Evolutionary conservation across 2,113 vertebrate genomes (phyloP), one percentile per base, ranked within the genome.

Genomic region (Gobiocypris rarus): DNA sequence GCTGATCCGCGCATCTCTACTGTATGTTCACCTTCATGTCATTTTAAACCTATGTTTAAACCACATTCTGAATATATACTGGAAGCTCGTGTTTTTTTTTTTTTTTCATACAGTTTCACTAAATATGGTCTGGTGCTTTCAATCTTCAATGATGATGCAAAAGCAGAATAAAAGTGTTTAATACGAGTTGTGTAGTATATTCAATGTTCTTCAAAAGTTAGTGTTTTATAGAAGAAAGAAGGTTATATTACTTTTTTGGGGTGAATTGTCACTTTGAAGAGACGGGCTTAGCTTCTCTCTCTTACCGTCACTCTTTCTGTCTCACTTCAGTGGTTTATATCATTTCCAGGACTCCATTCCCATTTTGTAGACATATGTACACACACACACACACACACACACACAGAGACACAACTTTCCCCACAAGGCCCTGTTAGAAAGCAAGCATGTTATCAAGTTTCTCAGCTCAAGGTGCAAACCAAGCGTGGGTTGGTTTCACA

Each of bases 341-440:
- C 48, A 71, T 70, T 82, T 69, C 63, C 80, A 82, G 80, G 48
- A 70, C 63, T 70, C 79, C 22, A 71, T 82, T 69, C n/a, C 31
- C 80, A 70, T 82, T 70, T 56, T 82, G 48, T 56, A 69, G 63
- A 84, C 77, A 48, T 26, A n/a, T 28, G 43, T 17, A 38, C 34
- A 38, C 34, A 52, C 22, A 74, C 38, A 38, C 34, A 38, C 34
- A 52, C 22, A 74, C 38, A 75, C 71, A 82, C 67, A 14, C 70
- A 48, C 54, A 75, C 24, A 61, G 54, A 48, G n/a, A 75, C 24
- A 61, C 58, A 59, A 19, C 41, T 19, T 79, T 45, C n/a, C 76
- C 76, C 76, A 79, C 58, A 79, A 63, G 76, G 41, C 76, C 76
- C 58, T 79, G 76, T 79, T 79, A 79, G 41, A 63, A 19, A 48